A percentile compares a stretch with the other conserved stretches of the same genome.
Evolutionary conservation across 2,888 invertebrate species (phyloP).

Genomic region (Tanypteryx hageni): DNA sequence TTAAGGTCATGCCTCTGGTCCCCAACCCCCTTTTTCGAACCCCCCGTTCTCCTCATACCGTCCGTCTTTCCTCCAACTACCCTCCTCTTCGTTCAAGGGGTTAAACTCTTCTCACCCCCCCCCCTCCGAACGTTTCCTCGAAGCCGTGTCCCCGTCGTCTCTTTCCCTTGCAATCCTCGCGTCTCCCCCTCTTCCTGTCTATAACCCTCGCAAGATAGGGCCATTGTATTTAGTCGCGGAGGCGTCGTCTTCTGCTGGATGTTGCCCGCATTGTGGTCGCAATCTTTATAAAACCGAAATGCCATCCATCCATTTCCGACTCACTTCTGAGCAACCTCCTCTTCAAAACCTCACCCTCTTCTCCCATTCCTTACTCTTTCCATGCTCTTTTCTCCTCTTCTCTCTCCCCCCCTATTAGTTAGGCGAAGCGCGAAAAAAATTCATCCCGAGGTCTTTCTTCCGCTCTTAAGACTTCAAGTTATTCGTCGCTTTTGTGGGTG

Average conservation of each 20-base stretch:
- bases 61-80: not conserved
- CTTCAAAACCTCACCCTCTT: not conserved
- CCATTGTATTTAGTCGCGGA: conserved; percentile 50
- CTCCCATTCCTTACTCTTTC: not conserved
- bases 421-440: not conserved
- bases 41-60: not conserved
- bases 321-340: not conserved
- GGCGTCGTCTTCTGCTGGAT: conserved; percentile 46
- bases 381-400: not conserved
- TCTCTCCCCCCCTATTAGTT: not conserved
- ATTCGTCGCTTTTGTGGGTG: not conserved
- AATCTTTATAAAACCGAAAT: conserved; percentile 10
- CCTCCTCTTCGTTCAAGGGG: not conserved
- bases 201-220: conserved; percentile 1
- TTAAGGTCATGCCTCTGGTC: conserved; percentile 55
- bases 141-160: not conserved
- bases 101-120: not conserved
- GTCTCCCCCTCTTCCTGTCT: not conserved
- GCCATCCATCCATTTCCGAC: conserved; percentile 24
- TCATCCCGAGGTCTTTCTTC: conserved; percentile 2
- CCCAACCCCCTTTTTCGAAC: not conserved
- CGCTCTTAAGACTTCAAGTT: not conserved
- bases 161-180: conserved; percentile 2
- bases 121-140: not conserved
- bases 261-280: conserved; percentile 54